A percentile compares a stretch with the other conserved stretches of the same genome.
These are phyloP conservation scores for Montipora foliosa DNA, from an alignment of 64 coral and sea anemone species.

Conservation along the genomic window DNA sequence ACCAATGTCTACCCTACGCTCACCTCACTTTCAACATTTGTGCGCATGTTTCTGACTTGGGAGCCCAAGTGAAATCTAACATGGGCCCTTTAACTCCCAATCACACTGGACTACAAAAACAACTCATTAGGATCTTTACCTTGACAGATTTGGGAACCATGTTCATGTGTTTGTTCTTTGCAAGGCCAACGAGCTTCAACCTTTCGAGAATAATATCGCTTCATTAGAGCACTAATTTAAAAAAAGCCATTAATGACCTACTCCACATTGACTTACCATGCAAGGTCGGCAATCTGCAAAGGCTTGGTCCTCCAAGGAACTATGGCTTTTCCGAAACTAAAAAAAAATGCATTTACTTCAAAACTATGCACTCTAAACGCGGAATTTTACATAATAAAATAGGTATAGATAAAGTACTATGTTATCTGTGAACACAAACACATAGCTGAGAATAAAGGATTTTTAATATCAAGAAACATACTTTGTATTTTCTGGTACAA, in stretches of 20 bases:
- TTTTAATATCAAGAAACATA: conserved; percentile 18
- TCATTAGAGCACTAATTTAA: not conserved
- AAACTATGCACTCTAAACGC: not conserved
- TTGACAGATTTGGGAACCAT: conserved; percentile 93
- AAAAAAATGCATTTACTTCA: conserved; percentile 13
- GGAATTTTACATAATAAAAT: no score
- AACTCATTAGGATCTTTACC: conserved; percentile 34
- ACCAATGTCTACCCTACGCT: no score
- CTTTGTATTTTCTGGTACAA: conserved; percentile 89
- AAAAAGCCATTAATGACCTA: not conserved
- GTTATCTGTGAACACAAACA: not conserved
- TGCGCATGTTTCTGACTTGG: no score
- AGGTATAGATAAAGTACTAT: no score
- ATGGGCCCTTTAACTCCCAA: no score
- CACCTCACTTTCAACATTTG: no score
- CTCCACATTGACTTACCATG: conserved; percentile 44
- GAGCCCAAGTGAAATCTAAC: no score
- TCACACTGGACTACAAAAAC: not conserved
- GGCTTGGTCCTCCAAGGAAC: conserved; percentile 88
- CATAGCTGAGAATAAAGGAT: no score
- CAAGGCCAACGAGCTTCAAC: conserved; percentile 85
- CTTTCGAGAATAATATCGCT: conserved; percentile 5
- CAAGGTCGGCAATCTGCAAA: conserved; percentile 77
- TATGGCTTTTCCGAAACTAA: conserved; percentile 58
- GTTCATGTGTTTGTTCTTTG: conserved; percentile 78